Evolutionary conservation across 2,888 invertebrate species (phyloP), one percentile per base, ranked within the genome.

Genomic region (Scelioninae gen. 2): DNA sequence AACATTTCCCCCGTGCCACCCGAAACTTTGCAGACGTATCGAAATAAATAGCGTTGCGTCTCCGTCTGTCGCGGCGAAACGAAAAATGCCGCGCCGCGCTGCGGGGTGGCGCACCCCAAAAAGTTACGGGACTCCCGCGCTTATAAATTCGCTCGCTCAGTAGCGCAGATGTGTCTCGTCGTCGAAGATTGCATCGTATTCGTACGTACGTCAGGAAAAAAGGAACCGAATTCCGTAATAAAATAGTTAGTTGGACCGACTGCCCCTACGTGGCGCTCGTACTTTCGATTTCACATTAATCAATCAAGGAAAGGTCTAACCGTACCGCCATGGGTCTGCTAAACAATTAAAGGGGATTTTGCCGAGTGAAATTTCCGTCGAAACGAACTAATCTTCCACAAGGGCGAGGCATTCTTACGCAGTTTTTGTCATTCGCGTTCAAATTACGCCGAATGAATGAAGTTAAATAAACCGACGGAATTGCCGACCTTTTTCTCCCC

Each of bases 291-390:
- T 63, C 63, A 57, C 63, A 67, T 67, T 73, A 73, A 73, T 73
- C 73, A 73, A 52, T 58, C 67, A 63, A 37, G 41, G 33, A 57
- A 65, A 67, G 57, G 63, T 69, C 53, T 28, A 31, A 50, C 10
- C 31, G 57, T 43, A 50, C 33, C 10, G 60, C 37, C 58, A 60
- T 55, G 69, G 61, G 69, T 61, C 60, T 41, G 19, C 46, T 53
- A 67, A 73, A 73, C 57, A 73, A 73, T 73, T 67, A 67, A 61
- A 46, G 63, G 72, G 67, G 61, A 73, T 73, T 73, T 65, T 61
- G 67, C 35, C 53, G 57, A 48, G 46, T 67, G 35, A 67, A 61
- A 72, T 65, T 72, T 53, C 43, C 72, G 65, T 22, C 50, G 53
- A 60, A 72, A 65, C 72, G 48, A 53, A 57, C 53, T 60, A 73